Base-by-base conservation (phyloP, 2,888 invertebrate genomes). In the Drosophila dives region DNA sequence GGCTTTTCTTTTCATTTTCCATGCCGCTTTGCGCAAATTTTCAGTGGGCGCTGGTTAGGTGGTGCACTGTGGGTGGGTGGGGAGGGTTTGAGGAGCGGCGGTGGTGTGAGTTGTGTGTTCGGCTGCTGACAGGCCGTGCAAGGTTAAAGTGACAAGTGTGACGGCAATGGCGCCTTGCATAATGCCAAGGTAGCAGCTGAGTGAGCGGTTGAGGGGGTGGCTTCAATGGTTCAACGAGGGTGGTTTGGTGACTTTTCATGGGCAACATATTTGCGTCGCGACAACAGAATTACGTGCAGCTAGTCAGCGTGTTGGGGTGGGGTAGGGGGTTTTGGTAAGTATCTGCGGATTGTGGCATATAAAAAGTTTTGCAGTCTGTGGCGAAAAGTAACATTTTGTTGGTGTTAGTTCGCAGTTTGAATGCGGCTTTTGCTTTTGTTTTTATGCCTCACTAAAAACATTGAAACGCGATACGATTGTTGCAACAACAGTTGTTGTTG, bases 61-160 rank as follows among this genome's bases (percentile, higher is more conserved):
- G 61, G 34, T 45, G 45, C 45, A 45, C 7, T 45, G 11, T 29
- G 29, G 4, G 36, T 42, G 38, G 12, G 29, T 38, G 49, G 20
- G 0, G 10, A 7, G 20, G 6, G 0, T 29, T 20, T 20, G 20
- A 42, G 42, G 42, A 6, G 38, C 49, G 17, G 17, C 38, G 58
- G 40, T 33, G 36, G 34, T 20, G 34, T 15, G 53, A 4, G 34
- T 20, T 23, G 17, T 48, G 49, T 45, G 50, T 23, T 4, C 48
- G 66, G 5, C 53, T 50, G 83, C 75, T 85, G 85, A 90, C 88
- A 88, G 90, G 90, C 89, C 83, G 77, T 83, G 89, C 83, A 86
- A 86, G 86, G 89, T 90, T 89, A 90, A 89, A 89, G 89, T 89
- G 89, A 89, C 88, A 89, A 89, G 87, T 88, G 90, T 82, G 81